phyloP scores from a whole-genome alignment of 2,888 invertebrate species.

The Drosophila quinaria region DNA sequence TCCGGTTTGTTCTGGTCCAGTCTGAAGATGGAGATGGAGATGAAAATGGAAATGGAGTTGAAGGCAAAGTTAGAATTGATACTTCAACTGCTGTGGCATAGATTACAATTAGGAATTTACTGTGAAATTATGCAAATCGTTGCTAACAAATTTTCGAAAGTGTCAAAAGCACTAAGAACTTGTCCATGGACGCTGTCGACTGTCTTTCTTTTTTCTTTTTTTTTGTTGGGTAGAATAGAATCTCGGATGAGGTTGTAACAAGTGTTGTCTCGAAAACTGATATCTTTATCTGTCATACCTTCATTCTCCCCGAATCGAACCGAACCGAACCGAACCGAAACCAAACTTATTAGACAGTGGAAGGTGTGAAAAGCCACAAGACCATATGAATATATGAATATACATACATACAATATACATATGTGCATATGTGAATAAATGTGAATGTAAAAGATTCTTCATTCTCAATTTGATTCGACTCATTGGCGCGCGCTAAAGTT shows the following conservation, averaged over 20 bases:
- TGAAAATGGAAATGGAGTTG: not conserved
- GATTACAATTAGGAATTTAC: constrained; percentile 75
- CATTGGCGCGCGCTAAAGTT: constrained; percentile 75
- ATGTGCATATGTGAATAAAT: constrained; percentile 2
- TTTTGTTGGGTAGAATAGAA: constrained; percentile 2
- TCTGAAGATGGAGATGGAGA: constrained; percentile 3
- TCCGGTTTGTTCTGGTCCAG: constrained; percentile 5
- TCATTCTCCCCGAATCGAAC: not conserved
- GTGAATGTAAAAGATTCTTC: constrained; percentile 52
- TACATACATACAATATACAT: no score
- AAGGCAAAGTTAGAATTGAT: constrained; percentile 8
- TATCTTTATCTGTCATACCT: constrained; percentile 65
- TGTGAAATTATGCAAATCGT: constrained; percentile 79
- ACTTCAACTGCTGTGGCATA: constrained; percentile 40
- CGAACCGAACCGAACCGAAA: not conserved
- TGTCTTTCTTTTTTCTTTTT: not conserved
- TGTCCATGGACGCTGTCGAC: constrained; percentile 7
- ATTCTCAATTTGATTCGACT: constrained; percentile 16
- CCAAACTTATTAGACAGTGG: constrained; percentile 49
- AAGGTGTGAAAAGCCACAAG: constrained; percentile 69
- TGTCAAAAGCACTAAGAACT: constrained; percentile 69
- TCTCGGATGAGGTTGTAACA: constrained; percentile 36
- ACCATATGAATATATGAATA: constrained; percentile 12
- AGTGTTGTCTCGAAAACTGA: constrained; percentile 61
- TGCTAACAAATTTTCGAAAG: constrained; percentile 75